Evolutionary conservation across 2,113 vertebrate genomes (phyloP), one percentile per base, ranked within the genome.

Genomic region (Campylomormyrus numenius): DNA sequence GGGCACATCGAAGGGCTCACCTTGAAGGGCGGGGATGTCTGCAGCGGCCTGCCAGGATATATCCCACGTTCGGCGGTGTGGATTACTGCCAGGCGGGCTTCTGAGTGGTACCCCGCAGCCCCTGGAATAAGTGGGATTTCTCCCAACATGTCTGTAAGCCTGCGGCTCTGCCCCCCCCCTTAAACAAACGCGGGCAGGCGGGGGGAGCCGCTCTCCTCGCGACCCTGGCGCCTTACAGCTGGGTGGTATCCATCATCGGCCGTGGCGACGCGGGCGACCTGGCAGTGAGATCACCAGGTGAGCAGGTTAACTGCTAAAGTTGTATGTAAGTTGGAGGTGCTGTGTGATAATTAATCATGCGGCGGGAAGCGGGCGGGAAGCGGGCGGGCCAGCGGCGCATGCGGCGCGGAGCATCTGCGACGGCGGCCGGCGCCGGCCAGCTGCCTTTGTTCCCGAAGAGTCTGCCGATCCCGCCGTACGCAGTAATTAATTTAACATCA

Each of bases 241-340:
- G 94, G 92, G 92, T 85, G 88, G 89, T 95, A 98, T 98, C 97
- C 95, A 98, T 98, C 97, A 97, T 96, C 96, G 91, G 93, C 90
- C 5, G 94, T 94, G 94, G 96, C 94, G 94, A 94, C 96, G 96
- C 95, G 93, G 95, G 96, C 96, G 96, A 94, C 96, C 97, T 95
- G 97, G 97, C 96, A 95, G 95, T 96, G 94, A 93, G 96, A 96
- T 96, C 94, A 94, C 95, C 92, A 96, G 97, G 97, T 98, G 96
- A 95, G 77, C 92, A 95, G 97, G 97, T 98, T 98, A 99, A 98
- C 97, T 99, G 96, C 97, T 96, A 85, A 97, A 98, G 96, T 97
- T 97, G 96, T 97, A 94, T 96, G 95, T 96, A 98, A 98, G 96
- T 97, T 95, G 96, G 96, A 97, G 96, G 94, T 93, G 96, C 93